Percentiles rank a stretch among this genome's conserved stretches.
phyloP scores from a whole-genome alignment of 1,140 invertebrate genomes.

The Plodia interpunctella region DNA sequence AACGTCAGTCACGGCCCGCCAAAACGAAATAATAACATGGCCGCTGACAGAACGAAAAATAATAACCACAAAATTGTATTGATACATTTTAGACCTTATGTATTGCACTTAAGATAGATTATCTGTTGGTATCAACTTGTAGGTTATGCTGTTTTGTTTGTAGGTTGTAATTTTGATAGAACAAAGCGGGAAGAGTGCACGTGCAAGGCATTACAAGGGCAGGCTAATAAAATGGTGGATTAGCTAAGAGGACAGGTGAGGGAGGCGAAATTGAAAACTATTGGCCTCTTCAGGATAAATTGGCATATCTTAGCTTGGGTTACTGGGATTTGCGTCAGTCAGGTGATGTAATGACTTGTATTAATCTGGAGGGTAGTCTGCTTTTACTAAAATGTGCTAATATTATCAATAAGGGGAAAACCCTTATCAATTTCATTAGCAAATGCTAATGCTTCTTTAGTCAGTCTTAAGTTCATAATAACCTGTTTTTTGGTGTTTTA shows the following conservation, averaged over 20 bases:
- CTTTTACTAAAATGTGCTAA: neutral
- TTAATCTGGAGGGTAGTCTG: neutral
- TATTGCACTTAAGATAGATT: constrained; percentile 17
- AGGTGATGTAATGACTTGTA: constrained; percentile 5
- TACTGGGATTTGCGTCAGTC: constrained; percentile 41
- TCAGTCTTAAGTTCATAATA: no score
- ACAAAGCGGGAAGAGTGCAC: constrained; percentile 63
- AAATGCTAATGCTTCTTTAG: no score
- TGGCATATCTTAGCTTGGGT: constrained; percentile 32
- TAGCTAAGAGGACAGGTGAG: constrained; percentile 65
- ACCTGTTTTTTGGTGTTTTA: no score
- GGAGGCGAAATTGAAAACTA: constrained; percentile 66
- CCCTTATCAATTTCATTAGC: no score
- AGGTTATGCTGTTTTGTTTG: constrained; percentile 23
- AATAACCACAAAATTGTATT: constrained; percentile 12
- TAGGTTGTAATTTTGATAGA: constrained; percentile 51
- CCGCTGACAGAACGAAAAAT: constrained; percentile 8
- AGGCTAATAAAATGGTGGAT: constrained; percentile 71
- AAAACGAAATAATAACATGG: constrained; percentile 74
- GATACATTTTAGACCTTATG: constrained; percentile 23
- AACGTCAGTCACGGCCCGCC: constrained; percentile 65
- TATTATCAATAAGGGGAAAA: neutral
- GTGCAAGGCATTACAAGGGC: constrained; percentile 56
- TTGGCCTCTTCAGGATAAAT: constrained; percentile 55
- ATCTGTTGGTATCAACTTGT: constrained; percentile 11